A percentile compares a stretch with the other conserved stretches of the same genome.
phyloP scores from a whole-genome alignment of 2,888 invertebrate genomes.

The Pheosia gnoma region DNA sequence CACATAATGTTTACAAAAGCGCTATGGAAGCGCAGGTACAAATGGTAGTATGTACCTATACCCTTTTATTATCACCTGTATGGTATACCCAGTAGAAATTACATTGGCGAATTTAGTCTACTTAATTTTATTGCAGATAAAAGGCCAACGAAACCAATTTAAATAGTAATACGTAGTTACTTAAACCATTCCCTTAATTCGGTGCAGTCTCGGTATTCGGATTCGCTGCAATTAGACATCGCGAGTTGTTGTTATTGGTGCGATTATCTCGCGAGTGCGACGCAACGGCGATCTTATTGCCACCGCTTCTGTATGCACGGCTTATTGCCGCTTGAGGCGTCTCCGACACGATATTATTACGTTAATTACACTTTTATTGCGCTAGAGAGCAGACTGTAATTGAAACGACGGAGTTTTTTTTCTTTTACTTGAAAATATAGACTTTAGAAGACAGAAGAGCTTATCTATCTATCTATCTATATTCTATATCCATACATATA shows the following conservation, averaged over 20 bases:
- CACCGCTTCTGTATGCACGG: conserved; percentile 39
- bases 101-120: too few species aligned
- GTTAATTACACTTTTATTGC: conserved; percentile 61
- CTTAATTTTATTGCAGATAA: background rate
- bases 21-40: too few species aligned
- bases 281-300: conserved; percentile 60
- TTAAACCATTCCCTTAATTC: conserved; percentile 6
- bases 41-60: too few species aligned
- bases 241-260: conserved; percentile 68
- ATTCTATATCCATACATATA: too few species aligned
- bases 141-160: background rate
- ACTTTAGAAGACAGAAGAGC: too few species aligned
- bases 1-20: too few species aligned
- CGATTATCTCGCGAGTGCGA: conserved; percentile 57
- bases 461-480: too few species aligned
- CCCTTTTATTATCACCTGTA: too few species aligned
- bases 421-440: too few species aligned
- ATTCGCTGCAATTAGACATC: conserved; percentile 64
- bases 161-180: background rate
- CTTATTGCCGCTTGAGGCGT: conserved; percentile 46
- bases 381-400: conserved; percentile 22
- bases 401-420: background rate
- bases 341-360: conserved; percentile 51
- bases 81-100: too few species aligned
- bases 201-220: conserved; percentile 37